Evolutionary conservation across 2,888 invertebrate genomes (phyloP).

Genomic region (Mantis religiosa): DNA sequence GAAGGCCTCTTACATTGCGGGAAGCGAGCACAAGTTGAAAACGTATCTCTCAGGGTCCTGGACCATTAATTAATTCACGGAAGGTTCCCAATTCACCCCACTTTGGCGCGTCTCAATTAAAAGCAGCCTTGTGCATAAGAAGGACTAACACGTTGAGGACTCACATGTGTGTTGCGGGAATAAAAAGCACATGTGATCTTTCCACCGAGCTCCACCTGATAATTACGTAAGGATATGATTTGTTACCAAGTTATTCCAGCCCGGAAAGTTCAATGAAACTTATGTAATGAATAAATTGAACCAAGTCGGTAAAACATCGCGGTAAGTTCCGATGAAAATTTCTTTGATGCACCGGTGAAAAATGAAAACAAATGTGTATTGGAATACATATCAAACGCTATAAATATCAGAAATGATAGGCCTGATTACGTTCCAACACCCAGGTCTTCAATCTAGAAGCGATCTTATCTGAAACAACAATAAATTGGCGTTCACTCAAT

Average conservation of each 20-base stretch:
- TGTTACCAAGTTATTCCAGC: not conserved
- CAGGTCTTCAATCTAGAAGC: too few relatives aligned
- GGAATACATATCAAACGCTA: not conserved
- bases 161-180: not conserved
- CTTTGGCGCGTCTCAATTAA: not conserved
- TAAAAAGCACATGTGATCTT: not conserved
- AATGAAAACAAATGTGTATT: not conserved
- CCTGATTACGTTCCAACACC: too few relatives aligned
- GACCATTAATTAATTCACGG: not conserved
- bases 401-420: not conserved
- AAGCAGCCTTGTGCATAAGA: not conserved
- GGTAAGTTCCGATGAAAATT: not conserved
- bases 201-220: not conserved
- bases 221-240: not conserved
- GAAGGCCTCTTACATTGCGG: not conserved
- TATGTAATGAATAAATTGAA: not conserved
- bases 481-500: not conserved
- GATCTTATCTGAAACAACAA: not conserved
- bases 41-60: not conserved
- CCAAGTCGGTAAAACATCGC: not conserved
- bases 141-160: not conserved
- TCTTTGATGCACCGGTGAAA: not conserved
- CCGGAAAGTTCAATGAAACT: not conserved
- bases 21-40: not conserved
- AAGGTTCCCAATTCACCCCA: not conserved